phyloP scores from a whole-genome alignment of 2,888 invertebrate species.

The Spicauda simplicius region DNA sequence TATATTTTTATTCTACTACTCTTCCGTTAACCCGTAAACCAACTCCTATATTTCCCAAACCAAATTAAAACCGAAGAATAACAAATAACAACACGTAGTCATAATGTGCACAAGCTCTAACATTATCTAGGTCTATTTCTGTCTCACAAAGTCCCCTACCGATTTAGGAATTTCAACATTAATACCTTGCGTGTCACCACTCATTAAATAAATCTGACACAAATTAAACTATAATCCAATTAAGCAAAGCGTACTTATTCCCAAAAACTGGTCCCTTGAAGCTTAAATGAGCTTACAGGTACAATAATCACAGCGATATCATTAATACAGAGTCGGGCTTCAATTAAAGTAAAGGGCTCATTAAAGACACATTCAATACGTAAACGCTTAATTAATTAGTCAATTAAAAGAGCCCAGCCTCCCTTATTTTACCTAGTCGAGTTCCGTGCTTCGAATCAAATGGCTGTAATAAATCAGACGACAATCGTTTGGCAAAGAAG shows the following conservation, averaged over 20 bases:
- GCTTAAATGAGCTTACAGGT: slow-evolving; percentile 24
- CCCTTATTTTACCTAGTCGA: slow-evolving; percentile 59
- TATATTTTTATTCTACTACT: too few relatives aligned
- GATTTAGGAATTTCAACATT: too few relatives aligned
- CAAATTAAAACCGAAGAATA: too few relatives aligned
- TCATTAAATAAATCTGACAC: slow-evolving; percentile 5
- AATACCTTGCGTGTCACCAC: neutral
- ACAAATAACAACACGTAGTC: too few relatives aligned
- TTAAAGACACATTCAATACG: slow-evolving; percentile 51
- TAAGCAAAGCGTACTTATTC: slow-evolving; percentile 13
- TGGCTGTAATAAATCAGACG: slow-evolving; percentile 53
- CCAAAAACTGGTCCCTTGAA: slow-evolving; percentile 19
- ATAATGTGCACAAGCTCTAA: too few relatives aligned
- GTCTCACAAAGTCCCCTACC: too few relatives aligned
- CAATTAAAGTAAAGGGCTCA: slow-evolving; percentile 56
- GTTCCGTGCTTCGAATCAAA: slow-evolving; percentile 52
- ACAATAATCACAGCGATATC: slow-evolving; percentile 49
- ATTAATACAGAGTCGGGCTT: slow-evolving; percentile 47
- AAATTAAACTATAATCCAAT: slow-evolving; percentile 17
- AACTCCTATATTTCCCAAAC: too few relatives aligned
- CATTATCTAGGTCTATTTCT: too few relatives aligned
- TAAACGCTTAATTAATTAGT: slow-evolving; percentile 62
- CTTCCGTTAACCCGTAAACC: too few relatives aligned
- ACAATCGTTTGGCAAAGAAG: slow-evolving; percentile 58
- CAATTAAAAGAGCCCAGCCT: slow-evolving; percentile 58